Evolutionary conservation across 2,888 invertebrate genomes (phyloP), one percentile per base, ranked within the genome.

Genomic region (Drosophila stalkeri): DNA sequence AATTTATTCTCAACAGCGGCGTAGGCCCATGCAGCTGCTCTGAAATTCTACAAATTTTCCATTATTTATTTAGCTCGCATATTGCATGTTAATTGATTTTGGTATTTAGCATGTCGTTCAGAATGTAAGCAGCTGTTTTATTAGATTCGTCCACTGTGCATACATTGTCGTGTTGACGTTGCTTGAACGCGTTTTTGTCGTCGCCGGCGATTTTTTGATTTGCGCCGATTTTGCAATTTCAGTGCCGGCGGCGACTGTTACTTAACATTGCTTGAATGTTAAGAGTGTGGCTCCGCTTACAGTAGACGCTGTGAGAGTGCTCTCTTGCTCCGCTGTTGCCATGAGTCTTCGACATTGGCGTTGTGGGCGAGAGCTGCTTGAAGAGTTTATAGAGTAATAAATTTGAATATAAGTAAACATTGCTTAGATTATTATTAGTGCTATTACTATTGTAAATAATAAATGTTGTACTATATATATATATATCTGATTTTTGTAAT

Each of bases 171-270:
- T 66, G 79, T 66, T 44, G 74, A 59, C 74, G 67, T 80, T 75
- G 71, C 47, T 75, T 75, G 61, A 71, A 76, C 77, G 77, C 77
- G 80, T 77, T 86, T 90, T 88, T 90, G 73, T 85, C 89, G 89
- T 84, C 89, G 89, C 87, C 85, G 85, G 87, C 88, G 82, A 84
- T 87, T 86, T 85, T 85, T 81, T 71, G 78, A 87, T 87, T 86
- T 81, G 85, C 87, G 84, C 84, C 84, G 84, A 85, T 89, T 85
- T 85, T 87, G 90, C 85, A 85, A 85, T 85, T 76, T 85, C 68
- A 67, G 71, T 77, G 75, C 71, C 81, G 82, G 77, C 77, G 80
- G 46, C 83, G 61, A 78, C 75, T 72, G 72, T 67, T 69, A 77
- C 59, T 75, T 84, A 84, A 87, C 78, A 78, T 75, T 43, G 56